These are phyloP conservation scores for Palloptera scutellata DNA, from an alignment of 2,888 invertebrate species.

Conservation along the genomic window DNA sequence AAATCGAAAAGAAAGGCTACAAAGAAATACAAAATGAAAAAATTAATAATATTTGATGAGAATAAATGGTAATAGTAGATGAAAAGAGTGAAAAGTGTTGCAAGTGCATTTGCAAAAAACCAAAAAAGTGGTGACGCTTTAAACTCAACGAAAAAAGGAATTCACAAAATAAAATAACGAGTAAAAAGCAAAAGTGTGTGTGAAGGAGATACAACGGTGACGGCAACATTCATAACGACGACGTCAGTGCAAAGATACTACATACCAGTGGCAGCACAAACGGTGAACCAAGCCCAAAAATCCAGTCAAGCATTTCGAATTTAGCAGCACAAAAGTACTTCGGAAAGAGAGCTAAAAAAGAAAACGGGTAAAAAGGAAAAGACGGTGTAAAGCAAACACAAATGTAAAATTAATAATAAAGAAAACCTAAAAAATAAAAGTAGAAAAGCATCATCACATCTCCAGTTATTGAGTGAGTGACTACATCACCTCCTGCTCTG, in stretches of 20 bases:
- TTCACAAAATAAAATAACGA: too few relatives aligned
- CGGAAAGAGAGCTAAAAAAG: slow-evolving; percentile 16
- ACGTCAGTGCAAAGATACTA: not conserved
- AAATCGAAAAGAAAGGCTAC: too few relatives aligned
- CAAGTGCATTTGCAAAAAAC: slow-evolving; percentile 38
- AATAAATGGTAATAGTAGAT: too few relatives aligned
- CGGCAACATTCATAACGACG: slow-evolving; percentile 19
- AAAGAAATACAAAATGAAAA: too few relatives aligned
- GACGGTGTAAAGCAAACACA: slow-evolving; percentile 5
- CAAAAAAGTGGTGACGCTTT: slow-evolving; percentile 39
- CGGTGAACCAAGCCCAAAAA: slow-evolving; percentile 58
- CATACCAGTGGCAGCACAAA: slow-evolving; percentile 12
- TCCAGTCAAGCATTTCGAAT: slow-evolving; percentile 52
- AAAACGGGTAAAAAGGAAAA: slow-evolving; percentile 4
- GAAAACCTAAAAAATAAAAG: slow-evolving; percentile 25
- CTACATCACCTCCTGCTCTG: too few relatives aligned
- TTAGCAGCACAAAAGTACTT: slow-evolving; percentile 34
- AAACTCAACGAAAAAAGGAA: slow-evolving; percentile 21
- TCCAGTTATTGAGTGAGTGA: not conserved
- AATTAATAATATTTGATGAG: too few relatives aligned
- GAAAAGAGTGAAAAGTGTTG: slow-evolving; percentile 21
- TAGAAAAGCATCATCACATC: slow-evolving; percentile 1
- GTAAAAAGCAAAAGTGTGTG: slow-evolving; percentile 7
- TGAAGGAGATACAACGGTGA: slow-evolving; percentile 5
- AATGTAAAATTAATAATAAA: slow-evolving; percentile 10